Base-by-base conservation (phyloP, 2,113 vertebrate genomes). In the Equus przewalskii region DNA sequence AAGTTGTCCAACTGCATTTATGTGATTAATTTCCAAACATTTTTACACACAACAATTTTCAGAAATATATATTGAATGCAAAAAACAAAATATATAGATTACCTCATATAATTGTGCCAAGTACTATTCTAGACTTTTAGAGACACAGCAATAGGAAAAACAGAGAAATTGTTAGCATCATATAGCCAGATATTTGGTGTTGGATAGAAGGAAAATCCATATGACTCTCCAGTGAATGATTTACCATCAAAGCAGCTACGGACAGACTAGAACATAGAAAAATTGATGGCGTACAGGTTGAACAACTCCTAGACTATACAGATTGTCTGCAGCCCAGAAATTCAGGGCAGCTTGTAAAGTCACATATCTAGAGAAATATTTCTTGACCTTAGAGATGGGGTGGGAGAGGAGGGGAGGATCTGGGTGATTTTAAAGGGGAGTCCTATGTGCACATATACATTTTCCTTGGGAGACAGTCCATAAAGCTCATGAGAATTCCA, bases 341-440 rank as follows among this genome's bases (percentile, higher is more conserved):
- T 89, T 64, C 36, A 51, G 22, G n/a, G 4, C 18, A 92, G 88
- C 80, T 93, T 70, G 14, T 83, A 94, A 93, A 90, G 36, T 93
- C 81, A 91, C n/a, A 49, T 88, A 44, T 86, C n/a, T 67, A 60
- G 51, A 97, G 54, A 91, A 87, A 80, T 21, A 87, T 90, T 86
- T 88, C 56, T 73, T 82, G 13, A 54, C 56, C 5, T 75, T 51
- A 41, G 22, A 78, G 19, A 7, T 89, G 4, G 14, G 60, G 18
- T 13, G 9, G 21, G 51, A 87, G 26, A 15, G n/a, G 24, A 54
- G 5, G 14, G 6, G 16, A 54, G 2, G 12, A 44, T 49, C 2
- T 64, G 41, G 5, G 7, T 90, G 44, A 93, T 90, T 93, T 81
- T 84, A 87, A 92, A 87, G 28, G 10, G 44, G 36, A 0, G 4